Evolutionary conservation across 1,140 invertebrate species (phyloP), one percentile per base, ranked within the genome.

Genomic region (Artemia franciscana): DNA sequence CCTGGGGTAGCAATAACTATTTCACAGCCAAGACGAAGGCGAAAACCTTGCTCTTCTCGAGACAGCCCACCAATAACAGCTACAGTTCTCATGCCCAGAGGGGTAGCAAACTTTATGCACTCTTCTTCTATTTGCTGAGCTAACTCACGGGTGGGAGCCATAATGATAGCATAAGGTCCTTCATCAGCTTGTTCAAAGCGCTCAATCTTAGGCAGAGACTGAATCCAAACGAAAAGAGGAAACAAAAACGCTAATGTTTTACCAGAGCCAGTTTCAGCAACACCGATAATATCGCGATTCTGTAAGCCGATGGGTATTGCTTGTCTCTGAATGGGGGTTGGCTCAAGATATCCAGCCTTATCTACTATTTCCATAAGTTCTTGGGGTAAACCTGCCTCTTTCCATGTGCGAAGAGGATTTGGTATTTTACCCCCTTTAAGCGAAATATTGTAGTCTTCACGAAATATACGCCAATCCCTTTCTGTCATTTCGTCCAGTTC

Each of bases 1-100:
- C 96, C 96, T 58, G 96, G 96, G 0, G 96, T 99, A 24, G 95
- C 96, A 72, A 99, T 99, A n/a, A 99, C 94, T 71, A 99, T 97
- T 80, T 99, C 95, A 75, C 95, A 98, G 57, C 96, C 96, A 75
- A 96, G 82, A 68, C 94, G 77, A 18, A 99, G 75, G 68, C 91
- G 84, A 70, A 98, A 96, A 64, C 94, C 95, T 79, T 99, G 96
- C 66, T 98, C 96, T 77, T 99, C 96, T 67, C 93, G 79, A 0
- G 91, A 96, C 1, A 98, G 75, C 75, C 95, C 95, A 73, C 96
- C 96, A 65, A 99, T 97, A 39, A 99, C 90, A 5, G 97, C 91
- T 0, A 98, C 94, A 26, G 93, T 97, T 62, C 91, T 80, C 58
- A 99, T 95, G 24, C 90, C 91, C 5, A 99, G 76, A 3, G 87